Percentiles rank a stretch among this genome's conserved stretches.
Conservation (phyloP, 2,888 invertebrate species). For the Eulithis prunata region DNA sequence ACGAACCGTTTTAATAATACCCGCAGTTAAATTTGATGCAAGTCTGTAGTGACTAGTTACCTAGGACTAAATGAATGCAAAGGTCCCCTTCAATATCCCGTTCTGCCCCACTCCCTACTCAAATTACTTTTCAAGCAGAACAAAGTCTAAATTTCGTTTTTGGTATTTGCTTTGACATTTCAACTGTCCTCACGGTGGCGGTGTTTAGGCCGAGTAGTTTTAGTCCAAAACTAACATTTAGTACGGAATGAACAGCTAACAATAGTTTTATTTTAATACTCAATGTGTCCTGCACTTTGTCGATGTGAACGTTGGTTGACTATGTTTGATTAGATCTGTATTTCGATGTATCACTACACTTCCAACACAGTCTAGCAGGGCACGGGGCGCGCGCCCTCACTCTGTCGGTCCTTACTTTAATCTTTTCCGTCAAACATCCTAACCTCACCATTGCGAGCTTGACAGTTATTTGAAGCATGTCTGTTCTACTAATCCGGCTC, state of each 20-base stretch:
- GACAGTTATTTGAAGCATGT: constrained; percentile 82
- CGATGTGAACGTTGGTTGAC: constrained; percentile 80
- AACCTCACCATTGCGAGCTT: constrained; percentile 83
- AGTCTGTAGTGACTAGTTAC: constrained; percentile 16
- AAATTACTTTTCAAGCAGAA: constrained; percentile 75
- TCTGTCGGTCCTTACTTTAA: constrained; percentile 65
- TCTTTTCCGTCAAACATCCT: constrained; percentile 78
- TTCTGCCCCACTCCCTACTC: constrained; percentile 73
- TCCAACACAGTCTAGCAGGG: constrained; percentile 64
- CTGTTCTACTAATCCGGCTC: constrained; percentile 79
- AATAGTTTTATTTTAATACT: constrained; percentile 60
- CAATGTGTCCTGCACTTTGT: constrained; percentile 73
- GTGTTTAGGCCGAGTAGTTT: constrained; percentile 80
- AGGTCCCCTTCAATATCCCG: constrained; percentile 68
- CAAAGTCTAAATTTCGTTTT: constrained; percentile 85
- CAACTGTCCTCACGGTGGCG: constrained; percentile 79
- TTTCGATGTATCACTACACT: constrained; percentile 82
- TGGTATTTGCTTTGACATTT: constrained; percentile 80
- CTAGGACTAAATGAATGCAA: constrained; percentile 38
- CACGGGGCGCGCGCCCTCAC: constrained; percentile 65
- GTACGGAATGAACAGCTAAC: constrained; percentile 80
- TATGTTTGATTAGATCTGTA: constrained; percentile 77
- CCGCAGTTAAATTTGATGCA: not conserved
- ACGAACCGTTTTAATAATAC: not conserved
- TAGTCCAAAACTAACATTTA: constrained; percentile 70